Conservation (phyloP, 2,113 vertebrate genomes). For the Cariama cristata region DNA sequence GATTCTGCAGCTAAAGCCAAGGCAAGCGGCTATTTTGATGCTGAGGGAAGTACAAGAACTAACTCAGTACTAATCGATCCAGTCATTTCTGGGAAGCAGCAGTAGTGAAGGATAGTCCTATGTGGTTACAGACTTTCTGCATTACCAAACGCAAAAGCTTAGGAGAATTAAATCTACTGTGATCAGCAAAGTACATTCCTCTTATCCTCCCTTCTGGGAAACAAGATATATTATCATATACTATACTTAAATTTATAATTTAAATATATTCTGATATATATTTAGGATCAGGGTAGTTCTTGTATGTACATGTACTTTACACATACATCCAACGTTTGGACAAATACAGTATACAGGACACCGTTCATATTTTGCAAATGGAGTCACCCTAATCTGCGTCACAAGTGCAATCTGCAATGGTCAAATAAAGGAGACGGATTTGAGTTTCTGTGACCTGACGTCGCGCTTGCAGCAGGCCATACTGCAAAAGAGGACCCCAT, state of each 20-base stretch:
- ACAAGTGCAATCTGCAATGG: background rate
- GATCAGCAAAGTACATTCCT: background rate
- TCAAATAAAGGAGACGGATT: background rate
- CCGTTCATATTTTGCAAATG: background rate
- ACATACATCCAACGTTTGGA: background rate
- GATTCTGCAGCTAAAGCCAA: background rate
- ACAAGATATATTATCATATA: conserved; percentile 46
- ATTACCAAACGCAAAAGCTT: background rate
- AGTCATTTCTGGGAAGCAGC: background rate
- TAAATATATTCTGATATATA: conserved; percentile 60
- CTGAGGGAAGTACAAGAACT: background rate
- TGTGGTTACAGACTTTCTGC: background rate
- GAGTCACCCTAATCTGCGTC: background rate
- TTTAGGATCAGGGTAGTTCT: background rate
- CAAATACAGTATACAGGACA: background rate
- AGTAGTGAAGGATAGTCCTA: background rate
- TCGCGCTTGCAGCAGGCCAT: background rate
- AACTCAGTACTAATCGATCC: background rate
- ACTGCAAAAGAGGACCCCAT: background rate
- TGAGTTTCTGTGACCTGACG: background rate
- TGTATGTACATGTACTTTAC: background rate
- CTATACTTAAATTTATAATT: conserved; percentile 38
- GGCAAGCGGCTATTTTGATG: background rate
- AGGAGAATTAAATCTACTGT: background rate
- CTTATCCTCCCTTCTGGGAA: conserved; percentile 6